These are phyloP conservation scores for Pedionomus torquatus DNA, from an alignment of 2,113 vertebrate species.

Conservation along the genomic window DNA sequence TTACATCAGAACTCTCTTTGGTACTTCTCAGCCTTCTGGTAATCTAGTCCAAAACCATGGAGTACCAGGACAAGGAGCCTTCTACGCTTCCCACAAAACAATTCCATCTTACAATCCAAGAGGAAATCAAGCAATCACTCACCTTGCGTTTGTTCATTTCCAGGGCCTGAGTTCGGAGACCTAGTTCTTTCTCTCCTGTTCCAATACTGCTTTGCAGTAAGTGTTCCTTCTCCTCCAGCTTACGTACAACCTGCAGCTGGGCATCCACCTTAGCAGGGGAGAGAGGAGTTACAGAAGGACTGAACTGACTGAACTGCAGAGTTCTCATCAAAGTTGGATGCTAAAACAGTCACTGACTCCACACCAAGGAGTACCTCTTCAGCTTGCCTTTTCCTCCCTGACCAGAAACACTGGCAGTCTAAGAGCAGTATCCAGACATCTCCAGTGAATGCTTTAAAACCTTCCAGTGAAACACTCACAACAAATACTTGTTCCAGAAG, in stretches of 20 bases:
- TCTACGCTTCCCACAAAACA: not conserved
- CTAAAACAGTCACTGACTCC: not conserved
- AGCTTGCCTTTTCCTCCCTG: not conserved
- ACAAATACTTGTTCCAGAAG: not conserved
- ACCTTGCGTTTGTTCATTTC: slow-evolving; percentile 99
- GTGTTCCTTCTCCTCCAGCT: slow-evolving; percentile 96
- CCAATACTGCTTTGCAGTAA: slow-evolving; percentile 95
- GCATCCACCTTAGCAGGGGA: slow-evolving; percentile 87
- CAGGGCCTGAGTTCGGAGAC: slow-evolving; percentile 89
- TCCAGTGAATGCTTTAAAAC: not conserved
- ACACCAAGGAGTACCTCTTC: not conserved
- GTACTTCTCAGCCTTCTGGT: not conserved
- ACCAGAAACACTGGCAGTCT: not conserved
- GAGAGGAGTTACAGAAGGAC: not conserved
- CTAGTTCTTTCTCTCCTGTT: slow-evolving; percentile 92
- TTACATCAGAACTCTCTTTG: not conserved
- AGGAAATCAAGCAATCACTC: not conserved
- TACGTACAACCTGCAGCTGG: slow-evolving; percentile 93
- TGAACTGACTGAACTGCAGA: not conserved
- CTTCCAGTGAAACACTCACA: not conserved
- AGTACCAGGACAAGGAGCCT: not conserved
- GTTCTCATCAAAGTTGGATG: not conserved
- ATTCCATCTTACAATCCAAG: not conserved
- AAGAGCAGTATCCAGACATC: not conserved
- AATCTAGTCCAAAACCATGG: not conserved